These are phyloP conservation scores for Camelus bactrianus DNA, from an alignment of 2,113 vertebrate genomes.

Conservation along the genomic window DNA sequence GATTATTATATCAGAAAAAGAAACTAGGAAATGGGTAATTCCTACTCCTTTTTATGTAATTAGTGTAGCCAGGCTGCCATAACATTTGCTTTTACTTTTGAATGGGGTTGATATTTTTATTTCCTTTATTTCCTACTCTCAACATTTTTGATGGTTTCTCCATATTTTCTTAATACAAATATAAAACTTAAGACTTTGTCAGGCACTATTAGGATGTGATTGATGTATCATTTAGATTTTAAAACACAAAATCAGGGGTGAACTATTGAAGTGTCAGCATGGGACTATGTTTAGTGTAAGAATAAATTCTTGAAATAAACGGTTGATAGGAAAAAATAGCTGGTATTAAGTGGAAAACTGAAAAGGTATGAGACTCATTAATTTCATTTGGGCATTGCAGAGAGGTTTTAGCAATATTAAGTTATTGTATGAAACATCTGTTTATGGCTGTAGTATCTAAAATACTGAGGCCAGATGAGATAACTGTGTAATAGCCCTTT, in stretches of 20 bases:
- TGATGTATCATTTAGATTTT: constrained; percentile 75
- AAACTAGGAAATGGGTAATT: constrained; percentile 84
- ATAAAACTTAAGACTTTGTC: constrained; percentile 75
- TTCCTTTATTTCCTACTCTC: constrained; percentile 84
- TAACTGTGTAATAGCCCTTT: not conserved
- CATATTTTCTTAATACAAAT: constrained; percentile 73
- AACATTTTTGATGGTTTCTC: constrained; percentile 79
- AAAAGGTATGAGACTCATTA: not conserved
- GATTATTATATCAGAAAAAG: constrained; percentile 82
- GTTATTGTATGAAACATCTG: not conserved
- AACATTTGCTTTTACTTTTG: constrained; percentile 85
- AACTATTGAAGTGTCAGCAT: constrained; percentile 46
- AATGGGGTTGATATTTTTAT: constrained; percentile 82
- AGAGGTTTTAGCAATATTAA: not conserved
- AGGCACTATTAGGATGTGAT: not conserved
- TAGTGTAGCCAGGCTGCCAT: constrained; percentile 83
- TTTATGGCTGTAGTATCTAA: not conserved
- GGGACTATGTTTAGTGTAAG: constrained; percentile 70
- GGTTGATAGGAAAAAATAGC: constrained; percentile 74
- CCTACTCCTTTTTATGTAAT: constrained; percentile 82
- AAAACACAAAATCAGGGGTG: not conserved
- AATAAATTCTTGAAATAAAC: constrained; percentile 80
- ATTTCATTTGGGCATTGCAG: not conserved
- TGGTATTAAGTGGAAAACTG: constrained; percentile 75
- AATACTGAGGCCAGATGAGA: not conserved